Evolutionary conservation across 2,888 invertebrate genomes (phyloP).

Genomic region (Oxytorus armatus): DNA sequence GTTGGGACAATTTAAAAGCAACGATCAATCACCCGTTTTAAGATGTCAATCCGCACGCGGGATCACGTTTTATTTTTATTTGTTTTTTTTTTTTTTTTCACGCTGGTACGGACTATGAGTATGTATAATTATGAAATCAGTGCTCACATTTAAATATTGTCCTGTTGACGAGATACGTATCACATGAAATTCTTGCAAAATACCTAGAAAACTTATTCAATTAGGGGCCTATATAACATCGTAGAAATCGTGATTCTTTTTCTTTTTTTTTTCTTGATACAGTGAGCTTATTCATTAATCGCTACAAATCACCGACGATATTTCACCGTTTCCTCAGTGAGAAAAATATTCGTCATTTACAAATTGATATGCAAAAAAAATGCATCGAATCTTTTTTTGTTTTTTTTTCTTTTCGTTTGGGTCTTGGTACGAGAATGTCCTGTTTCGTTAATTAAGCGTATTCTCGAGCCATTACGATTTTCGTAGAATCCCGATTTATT

Average conservation of each 20-base stretch:
- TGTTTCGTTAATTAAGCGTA: background rate
- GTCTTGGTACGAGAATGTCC: conserved; percentile 4
- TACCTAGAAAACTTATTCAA: conserved; percentile 62
- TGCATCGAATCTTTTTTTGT: conserved; percentile 43
- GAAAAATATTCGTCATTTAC: conserved; percentile 49
- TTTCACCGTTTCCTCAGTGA: conserved; percentile 32
- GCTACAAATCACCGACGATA: conserved; percentile 6
- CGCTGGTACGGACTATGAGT: conserved; percentile 36
- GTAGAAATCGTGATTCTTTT: conserved; percentile 26
- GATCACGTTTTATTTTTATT: too few species aligned
- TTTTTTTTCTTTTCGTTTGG: background rate
- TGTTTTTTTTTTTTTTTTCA: background rate
- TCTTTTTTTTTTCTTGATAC: background rate
- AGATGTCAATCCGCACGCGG: conserved; percentile 21
- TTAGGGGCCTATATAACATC: conserved; percentile 42
- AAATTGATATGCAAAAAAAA: conserved; percentile 55
- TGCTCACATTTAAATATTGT: conserved; percentile 77
- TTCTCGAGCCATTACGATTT: background rate
- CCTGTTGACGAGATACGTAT: conserved; percentile 77
- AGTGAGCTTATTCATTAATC: conserved; percentile 7
- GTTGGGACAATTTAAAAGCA: background rate
- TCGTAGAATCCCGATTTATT: conserved; percentile 34
- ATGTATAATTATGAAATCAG: conserved; percentile 67
- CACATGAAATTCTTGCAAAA: conserved; percentile 76
- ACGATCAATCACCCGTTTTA: conserved; percentile 17